Conservation (phyloP, 2,888 invertebrate species). For the Ypsolopha scabrella region DNA sequence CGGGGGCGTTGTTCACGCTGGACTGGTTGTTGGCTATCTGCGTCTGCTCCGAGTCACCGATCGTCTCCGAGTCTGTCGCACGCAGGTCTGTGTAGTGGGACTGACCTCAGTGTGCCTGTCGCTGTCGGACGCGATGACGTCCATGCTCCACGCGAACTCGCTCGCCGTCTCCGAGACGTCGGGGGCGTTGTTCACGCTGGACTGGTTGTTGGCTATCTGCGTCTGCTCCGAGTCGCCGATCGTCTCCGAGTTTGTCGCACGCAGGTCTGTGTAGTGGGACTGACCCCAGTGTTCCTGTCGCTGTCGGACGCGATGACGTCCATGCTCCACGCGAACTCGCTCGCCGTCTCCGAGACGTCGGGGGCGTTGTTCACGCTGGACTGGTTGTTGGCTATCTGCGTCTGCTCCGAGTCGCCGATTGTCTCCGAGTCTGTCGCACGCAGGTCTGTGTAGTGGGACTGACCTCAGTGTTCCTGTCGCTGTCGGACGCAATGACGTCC, state of each 20-base stretch:
- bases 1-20: conserved; percentile 62
- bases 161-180: conserved; percentile 94
- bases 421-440: conserved; percentile 96
- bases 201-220: conserved; percentile 32
- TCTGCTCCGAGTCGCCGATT: conserved; percentile 79
- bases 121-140: conserved; percentile 93
- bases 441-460: conserved; percentile 80
- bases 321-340: conserved; percentile 97
- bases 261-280: conserved; percentile 80
- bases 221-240: conserved; percentile 79
- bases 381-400: conserved; percentile 34
- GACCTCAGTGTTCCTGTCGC: conserved; percentile 90
- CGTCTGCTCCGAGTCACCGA: conserved; percentile 78
- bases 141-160: conserved; percentile 97
- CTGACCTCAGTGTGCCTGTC: conserved; percentile 87
- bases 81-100: conserved; percentile 83
- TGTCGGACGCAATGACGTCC: conserved; percentile 94
- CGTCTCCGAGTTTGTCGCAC: conserved; percentile 96
- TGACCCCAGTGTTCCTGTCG: conserved; percentile 87
- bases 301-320: conserved; percentile 96
- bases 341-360: conserved; percentile 92
- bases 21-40: conserved; percentile 32
- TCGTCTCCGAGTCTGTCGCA: conserved; percentile 95
- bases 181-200: conserved; percentile 50
- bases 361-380: conserved; percentile 53